phyloP scores from a whole-genome alignment of 2,797 vertebrate genomes.

The Malurus splendens region DNA sequence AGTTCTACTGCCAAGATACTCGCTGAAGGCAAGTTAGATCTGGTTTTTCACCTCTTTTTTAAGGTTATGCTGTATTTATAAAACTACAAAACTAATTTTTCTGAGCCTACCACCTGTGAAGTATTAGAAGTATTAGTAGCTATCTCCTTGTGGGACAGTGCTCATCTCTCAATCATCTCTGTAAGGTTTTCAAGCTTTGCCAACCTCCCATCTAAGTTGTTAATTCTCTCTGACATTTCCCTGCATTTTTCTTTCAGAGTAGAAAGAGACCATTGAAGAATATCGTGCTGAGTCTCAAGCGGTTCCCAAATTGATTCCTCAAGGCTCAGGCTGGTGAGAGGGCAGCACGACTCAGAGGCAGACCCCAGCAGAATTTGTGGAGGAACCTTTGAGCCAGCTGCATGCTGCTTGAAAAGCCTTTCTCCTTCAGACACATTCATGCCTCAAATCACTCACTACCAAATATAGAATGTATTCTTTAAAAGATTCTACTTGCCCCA shows the following conservation, averaged over 20 bases:
- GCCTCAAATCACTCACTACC: conserved; percentile 18
- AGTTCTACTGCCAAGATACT: neutral
- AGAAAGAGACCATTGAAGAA: conserved; percentile 21
- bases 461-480: conserved; percentile 47
- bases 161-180: neutral
- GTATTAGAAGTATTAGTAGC: neutral
- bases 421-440: conserved; percentile 10
- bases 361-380: conserved; percentile 4
- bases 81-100: neutral
- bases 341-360: conserved; percentile 5
- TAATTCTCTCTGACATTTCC: conserved; percentile 26
- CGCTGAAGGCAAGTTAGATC: neutral
- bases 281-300: conserved; percentile 17
- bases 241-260: conserved; percentile 10
- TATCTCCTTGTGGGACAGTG: neutral
- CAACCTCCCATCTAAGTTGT: neutral
- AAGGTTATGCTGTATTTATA: neutral
- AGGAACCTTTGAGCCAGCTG: conserved; percentile 42
- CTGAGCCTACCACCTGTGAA: neutral
- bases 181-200: neutral
- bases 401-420: conserved; percentile 34
- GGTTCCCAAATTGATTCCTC: conserved; percentile 21
- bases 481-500: conserved; percentile 22
- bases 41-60: neutral
- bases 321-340: conserved; percentile 26